These are phyloP conservation scores for Anableps anableps DNA, from an alignment of 2,797 vertebrate genomes.

Conservation along the genomic window DNA sequence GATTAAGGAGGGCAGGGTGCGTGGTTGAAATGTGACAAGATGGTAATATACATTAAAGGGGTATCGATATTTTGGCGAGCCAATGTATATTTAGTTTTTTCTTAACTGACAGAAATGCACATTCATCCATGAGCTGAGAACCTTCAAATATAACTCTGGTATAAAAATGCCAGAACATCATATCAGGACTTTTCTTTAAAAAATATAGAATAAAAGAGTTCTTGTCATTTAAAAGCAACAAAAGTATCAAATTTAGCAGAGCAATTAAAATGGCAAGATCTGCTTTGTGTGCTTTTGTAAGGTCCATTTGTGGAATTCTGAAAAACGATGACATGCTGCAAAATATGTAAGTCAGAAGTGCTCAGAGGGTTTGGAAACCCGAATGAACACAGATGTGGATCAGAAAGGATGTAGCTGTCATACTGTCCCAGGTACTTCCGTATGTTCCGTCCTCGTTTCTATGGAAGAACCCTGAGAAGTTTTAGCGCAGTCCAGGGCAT, in stretches of 20 bases:
- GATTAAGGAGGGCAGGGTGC: background rate
- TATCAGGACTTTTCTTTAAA: background rate
- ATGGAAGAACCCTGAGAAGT: slow-evolving; percentile 33
- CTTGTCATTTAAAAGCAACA: background rate
- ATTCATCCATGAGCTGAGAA: background rate
- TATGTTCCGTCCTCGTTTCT: slow-evolving; percentile 28
- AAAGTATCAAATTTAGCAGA: background rate
- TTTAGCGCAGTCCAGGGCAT: slow-evolving; percentile 30
- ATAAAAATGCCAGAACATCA: background rate
- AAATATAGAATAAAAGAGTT: background rate
- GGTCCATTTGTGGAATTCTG: background rate
- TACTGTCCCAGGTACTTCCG: slow-evolving; percentile 45
- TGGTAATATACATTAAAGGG: background rate
- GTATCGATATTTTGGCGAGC: background rate
- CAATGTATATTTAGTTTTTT: background rate
- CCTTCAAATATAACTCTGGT: slow-evolving; percentile 3
- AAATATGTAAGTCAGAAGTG: background rate
- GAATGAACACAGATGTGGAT: background rate
- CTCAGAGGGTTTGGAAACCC: background rate
- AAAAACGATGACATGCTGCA: background rate
- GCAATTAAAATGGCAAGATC: background rate
- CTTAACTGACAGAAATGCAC: slow-evolving; percentile 1
- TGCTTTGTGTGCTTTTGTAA: background rate
- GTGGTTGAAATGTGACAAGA: background rate
- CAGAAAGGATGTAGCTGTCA: slow-evolving; percentile 1